Evolutionary conservation across 2,113 vertebrate species (phyloP), one percentile per base, ranked within the genome.

Genomic region (Passer domesticus): DNA sequence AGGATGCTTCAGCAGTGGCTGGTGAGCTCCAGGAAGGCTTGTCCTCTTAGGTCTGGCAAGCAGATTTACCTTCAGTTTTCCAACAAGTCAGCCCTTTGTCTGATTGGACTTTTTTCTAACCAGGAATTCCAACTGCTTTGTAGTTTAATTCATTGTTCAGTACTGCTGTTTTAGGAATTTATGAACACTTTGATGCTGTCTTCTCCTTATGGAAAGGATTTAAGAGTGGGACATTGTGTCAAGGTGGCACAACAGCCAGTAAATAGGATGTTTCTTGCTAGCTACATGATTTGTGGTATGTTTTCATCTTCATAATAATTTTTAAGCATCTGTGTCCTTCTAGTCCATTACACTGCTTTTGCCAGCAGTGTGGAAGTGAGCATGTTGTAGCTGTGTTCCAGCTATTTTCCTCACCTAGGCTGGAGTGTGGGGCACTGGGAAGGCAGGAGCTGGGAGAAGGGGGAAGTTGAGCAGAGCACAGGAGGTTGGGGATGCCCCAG

Each of bases 61-160:
- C 94, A 95, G 84, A 87, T 89, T 92, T 91, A 91, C 90, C 92
- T 94, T 84, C 28, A 11, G 63, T 66, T 92, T 83, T 52, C 67
- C 87, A 69, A 56, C 49, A 73, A 62, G 27, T 74, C 50, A 77
- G 68, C 63, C 64, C 53, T 92, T 89, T 88, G 56, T 90, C 83
- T 94, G 55, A 87, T 64, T 81, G 50, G 77, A 77, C 37, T 27
- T 77, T 73, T 82, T 88, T 75, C 67, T 64, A 87, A 60, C 68
- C 63, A 59, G 53, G 80, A 87, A 83, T 92, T 91, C 81, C 70
- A 80, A 44, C n/a, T 81, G 50, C 87, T 94, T 95, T 89, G 94
- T 94, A 73, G 73, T 96, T 76, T 69, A 87, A 72, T 47, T 94
- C 63, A 15, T 83, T 77, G 72, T 74, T 92, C 84, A 58, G 12